Conservation (phyloP, 2,888 invertebrate genomes). For the Drosophila affinis region DNA sequence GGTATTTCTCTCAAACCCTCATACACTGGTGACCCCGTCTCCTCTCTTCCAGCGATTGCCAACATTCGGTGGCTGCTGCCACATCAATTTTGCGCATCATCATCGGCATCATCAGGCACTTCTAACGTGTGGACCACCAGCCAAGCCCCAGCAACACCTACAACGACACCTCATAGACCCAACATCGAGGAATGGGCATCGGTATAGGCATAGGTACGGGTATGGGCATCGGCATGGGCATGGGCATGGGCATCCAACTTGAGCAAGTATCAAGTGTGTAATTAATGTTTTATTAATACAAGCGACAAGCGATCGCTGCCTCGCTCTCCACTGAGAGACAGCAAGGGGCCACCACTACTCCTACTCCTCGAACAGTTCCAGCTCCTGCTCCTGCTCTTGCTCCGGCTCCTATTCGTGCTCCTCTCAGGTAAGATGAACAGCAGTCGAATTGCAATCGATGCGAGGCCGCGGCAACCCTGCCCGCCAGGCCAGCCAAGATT, state of each 20-base stretch:
- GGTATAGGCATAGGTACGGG: background rate
- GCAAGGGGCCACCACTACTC: slow-evolving; percentile 28
- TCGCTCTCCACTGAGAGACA: slow-evolving; percentile 38
- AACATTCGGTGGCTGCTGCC: slow-evolving; percentile 64
- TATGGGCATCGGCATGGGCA: background rate
- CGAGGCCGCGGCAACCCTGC: slow-evolving; percentile 17
- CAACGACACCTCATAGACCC: slow-evolving; percentile 74
- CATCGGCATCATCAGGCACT: slow-evolving; percentile 52
- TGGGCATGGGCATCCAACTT: slow-evolving; percentile 22
- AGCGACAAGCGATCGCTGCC: slow-evolving; percentile 82
- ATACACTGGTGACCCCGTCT: slow-evolving; percentile 18
- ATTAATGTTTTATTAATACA: slow-evolving; percentile 84
- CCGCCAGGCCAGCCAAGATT: slow-evolving; percentile 52
- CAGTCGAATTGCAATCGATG: slow-evolving; percentile 83
- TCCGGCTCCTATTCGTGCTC: background rate
- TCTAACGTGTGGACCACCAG: slow-evolving; percentile 76
- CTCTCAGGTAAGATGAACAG: slow-evolving; percentile 79
- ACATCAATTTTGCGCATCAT: slow-evolving; percentile 77
- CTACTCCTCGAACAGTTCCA: background rate
- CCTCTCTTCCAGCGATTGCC: slow-evolving; percentile 24
- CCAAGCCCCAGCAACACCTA: slow-evolving; percentile 69
- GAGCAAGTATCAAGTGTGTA: slow-evolving; percentile 77
- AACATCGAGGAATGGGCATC: slow-evolving; percentile 8
- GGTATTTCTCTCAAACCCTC: background rate
- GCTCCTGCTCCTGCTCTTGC: background rate